Percentiles rank a stretch among this genome's conserved stretches.
These are phyloP conservation scores for Copidosoma floridanum DNA, from an alignment of 1,140 invertebrate species.

Conservation along the genomic window DNA sequence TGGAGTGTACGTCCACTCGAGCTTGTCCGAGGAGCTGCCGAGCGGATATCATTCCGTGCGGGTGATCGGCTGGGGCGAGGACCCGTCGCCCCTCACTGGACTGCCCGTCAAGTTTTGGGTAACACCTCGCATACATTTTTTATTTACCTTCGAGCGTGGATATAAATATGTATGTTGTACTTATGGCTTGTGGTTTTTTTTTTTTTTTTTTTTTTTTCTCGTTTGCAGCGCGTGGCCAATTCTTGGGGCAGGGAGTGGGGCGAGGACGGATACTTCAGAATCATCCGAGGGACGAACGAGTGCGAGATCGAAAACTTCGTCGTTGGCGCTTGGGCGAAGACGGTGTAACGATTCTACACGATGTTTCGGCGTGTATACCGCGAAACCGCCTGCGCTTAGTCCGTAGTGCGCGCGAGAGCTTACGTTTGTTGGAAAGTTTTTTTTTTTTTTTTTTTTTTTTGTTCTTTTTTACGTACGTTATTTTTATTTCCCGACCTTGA, in stretches of 20 bases:
- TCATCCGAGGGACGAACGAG: conserved; percentile 76
- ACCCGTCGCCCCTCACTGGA: conserved; percentile 50
- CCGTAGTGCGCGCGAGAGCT: too few relatives aligned
- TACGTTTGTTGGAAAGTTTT: too few relatives aligned
- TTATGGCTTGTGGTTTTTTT: not conserved
- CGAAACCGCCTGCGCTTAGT: too few relatives aligned
- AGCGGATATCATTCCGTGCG: conserved; percentile 85
- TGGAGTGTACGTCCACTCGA: conserved; percentile 77
- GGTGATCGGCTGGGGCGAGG: conserved; percentile 88
- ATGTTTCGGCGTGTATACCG: too few relatives aligned
- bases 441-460: too few relatives aligned
- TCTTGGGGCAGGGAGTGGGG: conserved; percentile 91
- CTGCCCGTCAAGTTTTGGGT: conserved; percentile 83
- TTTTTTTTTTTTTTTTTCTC: not conserved
- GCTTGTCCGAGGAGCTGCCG: conserved; percentile 56
- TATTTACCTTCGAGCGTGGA: too few relatives aligned
- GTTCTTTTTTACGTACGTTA: too few relatives aligned
- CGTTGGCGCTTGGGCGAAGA: conserved; percentile 71
- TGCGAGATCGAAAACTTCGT: conserved; percentile 86
- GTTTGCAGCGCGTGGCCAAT: conserved; percentile 79
- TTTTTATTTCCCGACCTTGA: too few relatives aligned
- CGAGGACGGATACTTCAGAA: conserved; percentile 82
- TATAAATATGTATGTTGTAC: not conserved
- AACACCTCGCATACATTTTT: conserved; percentile 50
- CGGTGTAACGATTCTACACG: too few relatives aligned